phyloP scores from a whole-genome alignment of 1,140 invertebrate species.

The Zaprionus lachaisei region DNA sequence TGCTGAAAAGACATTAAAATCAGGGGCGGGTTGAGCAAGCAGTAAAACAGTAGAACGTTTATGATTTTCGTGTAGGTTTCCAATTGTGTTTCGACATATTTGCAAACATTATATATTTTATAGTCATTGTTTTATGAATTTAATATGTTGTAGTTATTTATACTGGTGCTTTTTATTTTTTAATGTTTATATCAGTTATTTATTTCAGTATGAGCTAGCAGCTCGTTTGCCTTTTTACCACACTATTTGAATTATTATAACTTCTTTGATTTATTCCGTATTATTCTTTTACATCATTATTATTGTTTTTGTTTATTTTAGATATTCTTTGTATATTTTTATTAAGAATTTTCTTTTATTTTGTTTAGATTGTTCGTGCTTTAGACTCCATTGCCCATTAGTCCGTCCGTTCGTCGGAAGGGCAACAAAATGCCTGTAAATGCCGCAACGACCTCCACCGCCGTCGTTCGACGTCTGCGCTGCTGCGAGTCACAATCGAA shows the following conservation, averaged over 20 bases:
- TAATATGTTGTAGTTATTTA: background rate
- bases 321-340: background rate
- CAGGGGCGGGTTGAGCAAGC: background rate
- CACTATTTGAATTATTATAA: no score
- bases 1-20: background rate
- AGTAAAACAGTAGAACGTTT: background rate
- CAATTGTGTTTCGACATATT: background rate
- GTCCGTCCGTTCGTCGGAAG: constrained; percentile 31
- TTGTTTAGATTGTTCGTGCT: background rate
- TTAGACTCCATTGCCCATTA: constrained; percentile 2
- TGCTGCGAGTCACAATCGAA: constrained; percentile 59
- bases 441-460: constrained; percentile 24
- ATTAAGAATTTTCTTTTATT: background rate
- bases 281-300: background rate
- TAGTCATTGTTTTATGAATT: background rate
- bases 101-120: background rate
- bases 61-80: background rate
- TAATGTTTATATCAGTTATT: background rate
- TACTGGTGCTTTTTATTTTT: background rate
- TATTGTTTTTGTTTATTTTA: background rate
- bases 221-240: no score
- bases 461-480: constrained; percentile 64
- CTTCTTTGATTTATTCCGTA: background rate
- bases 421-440: constrained; percentile 20
- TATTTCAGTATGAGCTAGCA: background rate